Percentiles rank a stretch among this genome's conserved stretches.
Evolutionary conservation across 1,140 invertebrate species (phyloP).

Genomic region (Rhopalosiphum padi): DNA sequence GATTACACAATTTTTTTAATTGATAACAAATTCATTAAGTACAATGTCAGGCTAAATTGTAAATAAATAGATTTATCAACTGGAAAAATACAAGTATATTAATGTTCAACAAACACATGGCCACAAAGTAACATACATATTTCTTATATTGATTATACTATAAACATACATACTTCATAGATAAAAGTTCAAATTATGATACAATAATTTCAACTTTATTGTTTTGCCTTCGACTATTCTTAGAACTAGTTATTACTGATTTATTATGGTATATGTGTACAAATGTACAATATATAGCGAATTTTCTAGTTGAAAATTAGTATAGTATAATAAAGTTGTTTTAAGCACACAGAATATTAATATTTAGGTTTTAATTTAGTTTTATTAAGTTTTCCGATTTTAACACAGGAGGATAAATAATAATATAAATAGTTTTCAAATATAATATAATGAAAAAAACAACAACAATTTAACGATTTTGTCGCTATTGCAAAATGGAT

Average conservation of each 20-base stretch:
- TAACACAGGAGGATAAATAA: background rate
- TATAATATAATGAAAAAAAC: background rate
- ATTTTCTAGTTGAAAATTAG: background rate
- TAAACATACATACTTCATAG: background rate
- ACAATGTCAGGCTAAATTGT: background rate
- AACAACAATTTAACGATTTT: background rate
- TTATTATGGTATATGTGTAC: background rate
- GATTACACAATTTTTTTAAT: background rate
- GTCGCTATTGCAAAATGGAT: background rate
- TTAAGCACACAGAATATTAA: background rate
- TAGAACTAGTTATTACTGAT: background rate
- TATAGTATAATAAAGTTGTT: background rate
- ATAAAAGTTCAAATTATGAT: background rate
- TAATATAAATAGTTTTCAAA: background rate
- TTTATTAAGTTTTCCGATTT: background rate
- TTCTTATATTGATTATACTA: background rate
- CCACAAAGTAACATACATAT: background rate
- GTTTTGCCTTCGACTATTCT: background rate
- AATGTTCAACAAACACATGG: background rate
- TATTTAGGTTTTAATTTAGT: background rate
- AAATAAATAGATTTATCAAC: background rate
- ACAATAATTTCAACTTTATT: background rate
- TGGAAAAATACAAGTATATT: background rate
- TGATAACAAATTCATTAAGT: background rate
- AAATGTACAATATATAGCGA: background rate